Evolutionary conservation across 2,797 vertebrate genomes (phyloP).

Genomic region (Threskiornis aethiopicus): DNA sequence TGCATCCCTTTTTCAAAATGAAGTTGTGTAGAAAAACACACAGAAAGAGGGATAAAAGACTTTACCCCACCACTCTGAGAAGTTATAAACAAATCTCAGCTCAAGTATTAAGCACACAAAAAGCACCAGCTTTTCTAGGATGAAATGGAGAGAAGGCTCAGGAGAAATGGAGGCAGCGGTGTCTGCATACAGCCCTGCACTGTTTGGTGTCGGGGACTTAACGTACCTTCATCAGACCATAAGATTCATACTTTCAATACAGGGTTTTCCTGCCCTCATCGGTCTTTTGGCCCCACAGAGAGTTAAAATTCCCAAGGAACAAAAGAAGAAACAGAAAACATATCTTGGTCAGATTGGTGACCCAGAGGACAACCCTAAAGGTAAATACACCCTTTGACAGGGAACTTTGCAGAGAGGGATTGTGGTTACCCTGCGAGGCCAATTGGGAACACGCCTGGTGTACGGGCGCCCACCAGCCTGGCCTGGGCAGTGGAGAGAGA

Average conservation of each 20-base stretch:
- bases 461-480: not conserved
- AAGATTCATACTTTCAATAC: not conserved
- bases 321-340: not conserved
- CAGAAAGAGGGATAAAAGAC: not conserved
- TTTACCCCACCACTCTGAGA: not conserved
- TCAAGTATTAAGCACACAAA: not conserved
- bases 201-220: too few relatives aligned
- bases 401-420: not conserved
- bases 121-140: not conserved
- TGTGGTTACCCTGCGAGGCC: not conserved
- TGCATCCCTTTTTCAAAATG: not conserved
- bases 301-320: not conserved
- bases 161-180: not conserved
- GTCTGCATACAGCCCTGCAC: not conserved
- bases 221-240: accelerated
- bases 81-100: not conserved
- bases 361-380: not conserved
- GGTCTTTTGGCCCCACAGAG: not conserved
- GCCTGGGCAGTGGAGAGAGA: not conserved
- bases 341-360: not conserved
- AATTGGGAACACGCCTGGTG: accelerated
- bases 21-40: not conserved
- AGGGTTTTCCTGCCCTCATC: not conserved
- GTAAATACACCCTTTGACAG: not conserved
- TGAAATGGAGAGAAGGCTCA: too few relatives aligned